A percentile compares a stretch with the other conserved stretches of the same genome.
Conservation (phyloP, 2,888 invertebrate species). For the Eugnorisma glareosa region DNA sequence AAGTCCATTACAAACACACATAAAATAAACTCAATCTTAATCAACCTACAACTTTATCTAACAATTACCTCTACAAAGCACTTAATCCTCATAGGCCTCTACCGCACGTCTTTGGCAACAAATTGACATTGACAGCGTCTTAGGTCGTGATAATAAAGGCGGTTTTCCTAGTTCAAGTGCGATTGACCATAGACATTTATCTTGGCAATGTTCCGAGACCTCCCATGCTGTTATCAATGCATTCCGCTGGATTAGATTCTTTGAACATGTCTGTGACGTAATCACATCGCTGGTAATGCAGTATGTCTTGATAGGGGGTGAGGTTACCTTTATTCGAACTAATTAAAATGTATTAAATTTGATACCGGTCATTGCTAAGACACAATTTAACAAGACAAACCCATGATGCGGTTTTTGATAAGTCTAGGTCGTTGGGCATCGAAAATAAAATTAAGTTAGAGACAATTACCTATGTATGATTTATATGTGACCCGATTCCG, state of each 20-base stretch:
- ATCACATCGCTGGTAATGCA: conserved; percentile 10
- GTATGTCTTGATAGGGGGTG: not conserved
- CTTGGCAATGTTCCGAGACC: conserved; percentile 52
- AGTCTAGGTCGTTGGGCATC: not conserved
- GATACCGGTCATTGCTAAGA: not conserved
- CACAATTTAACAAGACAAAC: not conserved
- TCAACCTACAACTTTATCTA: conserved; percentile 22
- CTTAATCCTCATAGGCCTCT: conserved; percentile 16
- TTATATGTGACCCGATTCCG: not conserved
- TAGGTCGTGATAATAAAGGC: not conserved
- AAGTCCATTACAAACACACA: conserved; percentile 9
- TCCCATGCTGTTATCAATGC: conserved; percentile 68
- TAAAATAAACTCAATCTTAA: conserved; percentile 12
- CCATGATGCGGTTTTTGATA: not conserved
- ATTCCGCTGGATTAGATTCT: conserved; percentile 67
- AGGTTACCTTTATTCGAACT: too few species aligned
- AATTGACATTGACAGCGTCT: not conserved
- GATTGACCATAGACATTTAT: conserved; percentile 36
- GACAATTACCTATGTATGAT: not conserved
- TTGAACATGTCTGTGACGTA: conserved; percentile 37
- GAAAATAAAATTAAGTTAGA: not conserved
- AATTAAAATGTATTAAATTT: not conserved
- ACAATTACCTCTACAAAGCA: conserved; percentile 29
- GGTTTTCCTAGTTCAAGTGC: not conserved
- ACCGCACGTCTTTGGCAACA: not conserved